Conservation (phyloP, 2,113 vertebrate genomes). For the Rhinolophus sinicus region DNA sequence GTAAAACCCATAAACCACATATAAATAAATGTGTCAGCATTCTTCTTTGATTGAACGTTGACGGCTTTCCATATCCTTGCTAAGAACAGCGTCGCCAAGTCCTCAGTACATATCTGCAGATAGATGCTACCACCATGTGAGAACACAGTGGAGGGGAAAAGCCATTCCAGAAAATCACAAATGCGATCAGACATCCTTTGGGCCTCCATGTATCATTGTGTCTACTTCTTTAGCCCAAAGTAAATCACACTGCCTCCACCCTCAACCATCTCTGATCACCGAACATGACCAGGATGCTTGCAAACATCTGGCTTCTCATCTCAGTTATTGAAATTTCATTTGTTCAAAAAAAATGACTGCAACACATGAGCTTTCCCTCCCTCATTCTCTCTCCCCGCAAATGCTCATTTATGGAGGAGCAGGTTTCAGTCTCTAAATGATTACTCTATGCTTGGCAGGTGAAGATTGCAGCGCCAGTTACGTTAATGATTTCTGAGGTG, state of each 20-base stretch:
- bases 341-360: conserved; percentile 69
- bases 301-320: conserved; percentile 62
- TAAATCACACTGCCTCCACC: neutral
- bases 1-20: neutral
- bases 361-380: conserved; percentile 41
- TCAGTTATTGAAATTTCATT: conserved; percentile 67
- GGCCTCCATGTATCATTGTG: neutral
- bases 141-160: neutral
- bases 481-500: conserved; percentile 87
- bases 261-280: conserved; percentile 18
- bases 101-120: neutral
- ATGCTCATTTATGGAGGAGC: conserved; percentile 82
- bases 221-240: conserved; percentile 42
- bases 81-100: neutral
- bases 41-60: neutral
- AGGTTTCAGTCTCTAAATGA: conserved; percentile 82
- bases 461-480: conserved; percentile 78
- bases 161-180: neutral
- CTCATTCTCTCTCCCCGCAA: conserved; percentile 48
- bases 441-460: conserved; percentile 82
- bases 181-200: neutral
- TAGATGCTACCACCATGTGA: neutral
- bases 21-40: neutral
- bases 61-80: neutral
- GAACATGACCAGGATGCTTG: neutral